Evolutionary conservation across 2,797 vertebrate species (phyloP).

Genomic region (Nyctibius grandis): DNA sequence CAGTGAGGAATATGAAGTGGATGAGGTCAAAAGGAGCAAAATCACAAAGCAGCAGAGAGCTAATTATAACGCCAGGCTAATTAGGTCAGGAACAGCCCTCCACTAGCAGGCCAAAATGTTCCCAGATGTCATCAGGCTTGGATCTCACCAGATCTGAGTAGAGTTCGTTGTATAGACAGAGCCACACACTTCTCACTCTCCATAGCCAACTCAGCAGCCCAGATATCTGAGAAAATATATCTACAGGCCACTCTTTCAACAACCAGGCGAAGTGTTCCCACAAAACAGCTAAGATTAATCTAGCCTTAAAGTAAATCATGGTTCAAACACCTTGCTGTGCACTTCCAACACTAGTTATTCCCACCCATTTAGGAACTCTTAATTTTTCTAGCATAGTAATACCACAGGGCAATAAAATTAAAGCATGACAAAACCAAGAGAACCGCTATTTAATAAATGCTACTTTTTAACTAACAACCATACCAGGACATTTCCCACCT

Average conservation of each 20-base stretch:
- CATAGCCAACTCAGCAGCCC: background rate
- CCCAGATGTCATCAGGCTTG: background rate
- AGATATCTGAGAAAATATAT: background rate
- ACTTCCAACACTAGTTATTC: background rate
- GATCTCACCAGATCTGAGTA: background rate
- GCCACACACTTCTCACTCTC: background rate
- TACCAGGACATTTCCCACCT: background rate
- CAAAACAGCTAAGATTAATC: background rate
- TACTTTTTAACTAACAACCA: background rate
- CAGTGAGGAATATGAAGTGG: background rate
- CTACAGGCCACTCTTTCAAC: background rate
- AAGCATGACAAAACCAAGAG: background rate
- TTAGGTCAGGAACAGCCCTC: background rate
- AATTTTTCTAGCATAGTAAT: background rate
- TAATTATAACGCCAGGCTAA: background rate
- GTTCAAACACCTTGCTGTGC: background rate
- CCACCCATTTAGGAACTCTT: background rate
- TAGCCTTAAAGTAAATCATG: background rate
- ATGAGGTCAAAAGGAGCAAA: constrained; percentile 3
- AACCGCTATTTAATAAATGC: background rate
- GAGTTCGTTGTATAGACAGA: background rate
- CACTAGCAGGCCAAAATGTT: background rate
- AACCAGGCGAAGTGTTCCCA: background rate
- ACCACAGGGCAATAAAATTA: background rate
- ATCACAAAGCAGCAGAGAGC: background rate